Evolutionary conservation across 2,888 invertebrate species (phyloP).

Genomic region (Aleiodes testaceus): DNA sequence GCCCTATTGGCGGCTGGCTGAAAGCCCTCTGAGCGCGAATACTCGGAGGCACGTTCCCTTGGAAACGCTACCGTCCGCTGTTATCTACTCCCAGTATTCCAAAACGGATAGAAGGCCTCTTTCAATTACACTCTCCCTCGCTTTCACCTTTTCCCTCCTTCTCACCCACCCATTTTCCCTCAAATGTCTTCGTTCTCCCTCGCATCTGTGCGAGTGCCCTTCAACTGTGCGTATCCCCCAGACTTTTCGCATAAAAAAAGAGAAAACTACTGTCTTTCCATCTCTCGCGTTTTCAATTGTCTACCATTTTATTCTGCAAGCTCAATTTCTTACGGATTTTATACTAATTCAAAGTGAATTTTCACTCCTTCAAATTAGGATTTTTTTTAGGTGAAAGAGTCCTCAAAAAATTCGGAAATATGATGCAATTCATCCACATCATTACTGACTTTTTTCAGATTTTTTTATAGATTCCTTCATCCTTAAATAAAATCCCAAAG

Average conservation of each 20-base stretch:
- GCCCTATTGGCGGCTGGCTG: conserved; percentile 62
- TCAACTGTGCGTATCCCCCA: conserved; percentile 8
- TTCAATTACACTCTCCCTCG: conserved; percentile 65
- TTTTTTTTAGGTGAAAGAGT: too few relatives aligned
- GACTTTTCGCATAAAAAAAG: background rate
- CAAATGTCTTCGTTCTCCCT: conserved; percentile 4
- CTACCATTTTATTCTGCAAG: background rate
- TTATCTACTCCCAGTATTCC: conserved; percentile 57
- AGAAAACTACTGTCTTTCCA: background rate
- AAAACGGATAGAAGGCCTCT: conserved; percentile 65
- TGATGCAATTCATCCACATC: too few relatives aligned
- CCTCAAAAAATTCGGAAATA: too few relatives aligned
- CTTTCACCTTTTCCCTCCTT: conserved; percentile 38
- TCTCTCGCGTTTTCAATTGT: background rate
- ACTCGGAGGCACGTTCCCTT: conserved; percentile 67
- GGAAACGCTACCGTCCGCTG: conserved; percentile 67
- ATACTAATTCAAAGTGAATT: background rate
- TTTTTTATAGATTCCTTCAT: too few relatives aligned
- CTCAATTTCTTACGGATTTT: background rate
- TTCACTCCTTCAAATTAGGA: too few relatives aligned
- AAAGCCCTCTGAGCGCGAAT: conserved; percentile 64
- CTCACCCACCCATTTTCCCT: conserved; percentile 29
- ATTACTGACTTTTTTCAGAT: too few relatives aligned
- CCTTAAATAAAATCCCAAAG: too few relatives aligned
- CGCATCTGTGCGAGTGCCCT: conserved; percentile 14